phyloP scores from a whole-genome alignment of 1,140 invertebrate genomes.

The Aleiodes sp. region DNA sequence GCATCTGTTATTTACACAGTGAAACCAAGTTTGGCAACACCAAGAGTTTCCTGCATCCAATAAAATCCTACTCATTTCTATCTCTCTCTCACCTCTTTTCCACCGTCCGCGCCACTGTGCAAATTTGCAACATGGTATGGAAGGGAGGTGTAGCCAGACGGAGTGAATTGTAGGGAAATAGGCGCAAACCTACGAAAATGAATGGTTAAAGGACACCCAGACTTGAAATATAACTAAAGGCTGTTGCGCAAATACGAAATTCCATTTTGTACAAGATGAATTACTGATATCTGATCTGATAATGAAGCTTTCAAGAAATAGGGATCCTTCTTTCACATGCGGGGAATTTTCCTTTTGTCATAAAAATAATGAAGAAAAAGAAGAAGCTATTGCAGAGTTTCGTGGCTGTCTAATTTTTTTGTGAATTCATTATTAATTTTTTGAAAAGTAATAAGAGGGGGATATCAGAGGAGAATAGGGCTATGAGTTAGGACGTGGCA shows the following conservation, averaged over 20 bases:
- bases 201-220: slow-evolving; percentile 7
- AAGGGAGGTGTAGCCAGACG: background rate
- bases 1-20: slow-evolving; percentile 16
- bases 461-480: background rate
- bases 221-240: background rate
- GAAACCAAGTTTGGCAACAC: slow-evolving; percentile 22
- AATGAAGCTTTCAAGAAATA: too few relatives aligned
- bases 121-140: slow-evolving; percentile 11
- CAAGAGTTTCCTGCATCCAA: slow-evolving; percentile 5
- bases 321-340: background rate
- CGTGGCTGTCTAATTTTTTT: too few relatives aligned
- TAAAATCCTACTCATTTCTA: too few relatives aligned
- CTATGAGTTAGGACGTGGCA: background rate
- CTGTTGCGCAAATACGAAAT: background rate
- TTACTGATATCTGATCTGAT: too few relatives aligned
- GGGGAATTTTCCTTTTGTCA: too few relatives aligned
- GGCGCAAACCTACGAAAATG: slow-evolving; percentile 11
- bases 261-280: background rate
- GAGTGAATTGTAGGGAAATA: slow-evolving; percentile 9
- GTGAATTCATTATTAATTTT: background rate
- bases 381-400: too few relatives aligned
- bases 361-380: too few relatives aligned
- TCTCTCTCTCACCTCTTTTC: too few relatives aligned
- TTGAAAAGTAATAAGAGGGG: too few relatives aligned
- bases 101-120: too few relatives aligned